Base-by-base conservation (phyloP, 2,888 invertebrate genomes). In the Erebia aethiops region DNA sequence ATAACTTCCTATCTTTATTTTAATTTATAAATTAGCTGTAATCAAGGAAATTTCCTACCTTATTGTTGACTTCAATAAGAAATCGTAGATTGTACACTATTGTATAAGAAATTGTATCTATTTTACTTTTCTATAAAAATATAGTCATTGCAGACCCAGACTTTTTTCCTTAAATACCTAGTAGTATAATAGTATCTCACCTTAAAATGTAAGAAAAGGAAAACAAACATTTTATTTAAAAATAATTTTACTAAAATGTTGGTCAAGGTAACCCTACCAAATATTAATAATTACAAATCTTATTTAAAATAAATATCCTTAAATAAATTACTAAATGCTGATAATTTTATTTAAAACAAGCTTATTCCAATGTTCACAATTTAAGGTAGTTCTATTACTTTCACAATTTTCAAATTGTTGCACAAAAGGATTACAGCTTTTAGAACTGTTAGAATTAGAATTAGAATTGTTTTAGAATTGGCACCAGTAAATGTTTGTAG, bases 291-390 rank as follows among this genome's bases (percentile, higher is more conserved):
- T 62, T 62, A 13, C 1, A 41, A 62, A 49, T 14, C 62, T 62
- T 62, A 49, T 13, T 46, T 11, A 62, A 46, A 46, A 49, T 62
- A 62, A 62, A 49, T 62, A 62, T 14, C 14, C 21, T 8, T 49
- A 46, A 21, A 11, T 46, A 46, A 46, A 46, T 62, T 61, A 43
- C 14, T 62, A 62, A 62, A 62, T 62, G 62, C 62, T 14, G 1
- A 0, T 49, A 21, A 16, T 35, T 26, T 26, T 60, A n/a, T 1
- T 60, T 16, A 41, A 10, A 10, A 16, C 8, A 35, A 26, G 41
- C 2, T 41, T 14, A 16, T 3, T 10, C 1, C 41, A 8, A 1
- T 11, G 11, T 57, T 0, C n/a, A 16, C 58, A 7, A 56, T 56
- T 56, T 0, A 11, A 56, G 5, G 21, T 16, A 52, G 16, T 16